Evolutionary conservation across 2,797 vertebrate species (phyloP).

Genomic region (Moxostoma hubbsi): DNA sequence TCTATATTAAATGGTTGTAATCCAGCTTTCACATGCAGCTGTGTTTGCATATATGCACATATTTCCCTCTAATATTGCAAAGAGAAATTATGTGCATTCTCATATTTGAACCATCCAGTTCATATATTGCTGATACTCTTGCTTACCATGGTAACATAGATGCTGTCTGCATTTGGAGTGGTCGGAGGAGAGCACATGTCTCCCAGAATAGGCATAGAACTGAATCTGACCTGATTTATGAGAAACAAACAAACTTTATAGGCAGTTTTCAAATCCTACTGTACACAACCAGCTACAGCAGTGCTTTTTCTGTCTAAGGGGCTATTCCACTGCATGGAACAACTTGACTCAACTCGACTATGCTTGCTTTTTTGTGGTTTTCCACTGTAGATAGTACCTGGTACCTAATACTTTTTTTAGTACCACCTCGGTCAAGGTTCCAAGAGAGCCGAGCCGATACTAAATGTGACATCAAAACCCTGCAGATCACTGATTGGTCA

Average conservation of each 20-base stretch:
- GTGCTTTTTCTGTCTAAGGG: too few relatives aligned
- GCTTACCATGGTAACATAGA: constrained; percentile 40
- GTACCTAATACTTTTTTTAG: too few relatives aligned
- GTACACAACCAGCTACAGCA: not conserved
- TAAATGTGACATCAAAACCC: too few relatives aligned
- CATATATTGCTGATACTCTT: not conserved
- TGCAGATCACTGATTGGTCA: too few relatives aligned
- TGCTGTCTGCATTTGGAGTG: constrained; percentile 21
- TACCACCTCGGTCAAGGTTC: too few relatives aligned
- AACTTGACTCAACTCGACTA: too few relatives aligned
- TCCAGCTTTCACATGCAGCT: not conserved
- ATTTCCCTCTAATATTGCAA: not conserved
- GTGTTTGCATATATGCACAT: not conserved
- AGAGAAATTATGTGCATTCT: not conserved
- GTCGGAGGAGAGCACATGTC: not conserved
- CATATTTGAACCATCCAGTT: not conserved
- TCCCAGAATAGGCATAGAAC: not conserved
- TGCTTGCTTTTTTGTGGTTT: too few relatives aligned
- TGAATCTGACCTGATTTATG: not conserved
- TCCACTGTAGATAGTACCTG: too few relatives aligned
- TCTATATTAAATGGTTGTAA: not conserved
- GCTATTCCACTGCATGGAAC: too few relatives aligned
- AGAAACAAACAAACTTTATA: not conserved
- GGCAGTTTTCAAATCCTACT: not conserved
- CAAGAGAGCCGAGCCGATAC: too few relatives aligned